Evolutionary conservation across 2,797 vertebrate species (phyloP).

Genomic region (Lepus oiostolus): DNA sequence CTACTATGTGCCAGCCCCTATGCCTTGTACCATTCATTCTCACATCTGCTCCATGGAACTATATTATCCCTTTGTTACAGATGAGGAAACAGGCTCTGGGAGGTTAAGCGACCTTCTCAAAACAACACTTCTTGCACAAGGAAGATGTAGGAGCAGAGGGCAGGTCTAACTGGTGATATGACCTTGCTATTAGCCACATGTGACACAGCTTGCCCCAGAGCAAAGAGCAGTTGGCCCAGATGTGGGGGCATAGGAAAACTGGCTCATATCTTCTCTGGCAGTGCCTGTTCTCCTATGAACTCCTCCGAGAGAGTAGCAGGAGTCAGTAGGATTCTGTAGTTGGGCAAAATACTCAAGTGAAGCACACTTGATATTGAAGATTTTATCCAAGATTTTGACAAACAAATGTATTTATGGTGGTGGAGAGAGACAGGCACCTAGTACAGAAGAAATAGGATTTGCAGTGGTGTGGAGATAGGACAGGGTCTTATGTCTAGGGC

Average conservation of each 20-base stretch:
- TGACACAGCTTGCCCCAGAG: neutral
- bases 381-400: constrained; percentile 4
- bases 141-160: neutral
- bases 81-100: neutral
- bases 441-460: neutral
- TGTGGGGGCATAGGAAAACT: neutral
- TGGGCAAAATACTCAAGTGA: neutral
- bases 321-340: neutral
- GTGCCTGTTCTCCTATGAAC: neutral
- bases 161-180: neutral
- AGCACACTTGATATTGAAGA: neutral
- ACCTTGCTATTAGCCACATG: neutral
- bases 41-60: neutral
- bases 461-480: neutral
- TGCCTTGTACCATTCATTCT: neutral
- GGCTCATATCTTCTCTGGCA: neutral
- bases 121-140: neutral
- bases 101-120: neutral
- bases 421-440: neutral
- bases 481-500: neutral
- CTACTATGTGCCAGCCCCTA: neutral
- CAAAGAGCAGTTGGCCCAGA: neutral
- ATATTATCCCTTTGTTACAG: neutral
- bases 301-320: neutral
- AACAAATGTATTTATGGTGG: too few species aligned